These are phyloP conservation scores for Dorcus hopei DNA, from an alignment of 2,888 invertebrate species.

Conservation along the genomic window DNA sequence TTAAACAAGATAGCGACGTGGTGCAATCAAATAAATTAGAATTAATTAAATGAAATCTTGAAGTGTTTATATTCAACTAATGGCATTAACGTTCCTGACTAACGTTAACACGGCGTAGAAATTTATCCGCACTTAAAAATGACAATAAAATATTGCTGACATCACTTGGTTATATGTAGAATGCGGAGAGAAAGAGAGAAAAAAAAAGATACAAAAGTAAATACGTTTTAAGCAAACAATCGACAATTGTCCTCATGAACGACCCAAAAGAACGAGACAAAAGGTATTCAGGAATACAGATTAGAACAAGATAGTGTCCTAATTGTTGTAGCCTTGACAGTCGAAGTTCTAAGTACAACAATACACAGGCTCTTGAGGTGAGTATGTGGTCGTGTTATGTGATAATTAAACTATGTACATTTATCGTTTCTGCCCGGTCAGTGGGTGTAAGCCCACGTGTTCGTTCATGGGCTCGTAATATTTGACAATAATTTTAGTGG, in stretches of 20 bases:
- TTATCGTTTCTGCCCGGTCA: conserved; percentile 22
- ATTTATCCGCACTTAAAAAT: background rate
- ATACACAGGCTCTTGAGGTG: conserved; percentile 22
- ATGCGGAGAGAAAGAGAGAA: background rate
- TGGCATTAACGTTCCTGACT: too few species aligned
- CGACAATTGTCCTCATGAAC: conserved; percentile 15
- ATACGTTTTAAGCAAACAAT: conserved; percentile 24
- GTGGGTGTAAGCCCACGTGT: conserved; percentile 21
- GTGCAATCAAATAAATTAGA: too few species aligned
- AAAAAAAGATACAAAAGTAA: conserved; percentile 18
- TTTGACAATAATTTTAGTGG: too few species aligned
- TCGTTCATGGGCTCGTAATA: too few species aligned
- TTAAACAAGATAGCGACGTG: too few species aligned
- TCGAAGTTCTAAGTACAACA: conserved; percentile 29
- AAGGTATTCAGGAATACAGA: conserved; percentile 2
- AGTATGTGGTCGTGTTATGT: conserved; percentile 26
- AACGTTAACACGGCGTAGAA: too few species aligned
- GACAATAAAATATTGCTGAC: background rate
- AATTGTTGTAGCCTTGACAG: conserved; percentile 28
- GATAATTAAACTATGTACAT: conserved; percentile 29
- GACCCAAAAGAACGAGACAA: conserved; percentile 5
- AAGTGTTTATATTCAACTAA: too few species aligned
- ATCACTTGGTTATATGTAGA: background rate
- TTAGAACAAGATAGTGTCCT: conserved; percentile 16
- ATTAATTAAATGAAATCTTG: too few species aligned